Base-by-base conservation (phyloP, 2,888 invertebrate genomes). In the Margaritifera margaritifera region DNA sequence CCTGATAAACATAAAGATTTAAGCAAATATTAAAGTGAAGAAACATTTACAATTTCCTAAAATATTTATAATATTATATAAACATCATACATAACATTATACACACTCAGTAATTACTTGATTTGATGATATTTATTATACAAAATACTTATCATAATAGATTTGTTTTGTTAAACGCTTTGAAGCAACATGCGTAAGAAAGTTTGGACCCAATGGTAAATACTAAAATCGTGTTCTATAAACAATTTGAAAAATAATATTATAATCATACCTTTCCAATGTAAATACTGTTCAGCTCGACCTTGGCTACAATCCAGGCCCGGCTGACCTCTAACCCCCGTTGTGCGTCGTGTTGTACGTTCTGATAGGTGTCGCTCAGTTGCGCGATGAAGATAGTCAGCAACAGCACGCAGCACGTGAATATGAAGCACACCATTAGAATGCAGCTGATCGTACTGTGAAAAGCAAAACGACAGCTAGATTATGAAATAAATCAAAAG, bases 331-430 rank as follows among this genome's bases (percentile, higher is more conserved):
- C 84, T 42, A 87, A 70, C 19, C 84, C 85, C 22, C 85, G 72
- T 55, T 85, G 84, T 5, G 86, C 87, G 66, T 87, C 85, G 19
- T 81, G 73, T 67, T 86, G 85, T 4, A 86, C 83, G 62, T 85
- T 82, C 71, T 87, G 86, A 76, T 87, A 87, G 18, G 87, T 85
- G 77, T 87, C 87, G 25, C 80, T 80, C 31, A 86, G 76, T 71
- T 87, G 87, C 42, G 87, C 87, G 59, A 87, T 87, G 27, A 87
- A 78, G 64, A 87, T 83, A 74, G 85, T 87, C 52, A 86, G 72
- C 53, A 87, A 71, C 27, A 87, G 79, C 50, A 87, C 86, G 67
- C 79, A 79, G 70, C 82, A 83, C 3, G 81, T 79, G 66, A 87
- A 81, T 62, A 87, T 74, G 73, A 84, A 87, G 22, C 78, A 68